Evolutionary conservation across 2,888 invertebrate genomes (phyloP).

Genomic region (Drosophila mercatorum): DNA sequence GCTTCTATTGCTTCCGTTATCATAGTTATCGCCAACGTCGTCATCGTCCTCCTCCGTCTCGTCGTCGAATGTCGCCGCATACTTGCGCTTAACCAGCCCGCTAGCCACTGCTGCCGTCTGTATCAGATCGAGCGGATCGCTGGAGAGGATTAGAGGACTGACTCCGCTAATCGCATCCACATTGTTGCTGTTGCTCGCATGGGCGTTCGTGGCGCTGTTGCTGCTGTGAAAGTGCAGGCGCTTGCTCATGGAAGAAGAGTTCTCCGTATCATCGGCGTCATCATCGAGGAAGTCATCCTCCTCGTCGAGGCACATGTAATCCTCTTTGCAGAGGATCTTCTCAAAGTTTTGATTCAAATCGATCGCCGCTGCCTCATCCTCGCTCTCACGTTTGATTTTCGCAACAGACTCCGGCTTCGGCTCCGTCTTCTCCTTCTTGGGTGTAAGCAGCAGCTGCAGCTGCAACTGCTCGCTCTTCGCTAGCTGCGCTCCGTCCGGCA

Average conservation of each 20-base stretch:
- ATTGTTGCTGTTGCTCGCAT: constrained; percentile 48
- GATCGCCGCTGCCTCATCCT: constrained; percentile 44
- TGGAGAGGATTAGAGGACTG: constrained; percentile 21
- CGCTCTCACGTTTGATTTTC: constrained; percentile 47
- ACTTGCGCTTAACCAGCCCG: constrained; percentile 70
- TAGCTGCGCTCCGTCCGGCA: constrained; percentile 50
- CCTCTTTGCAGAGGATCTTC: constrained; percentile 84
- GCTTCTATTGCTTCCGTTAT: constrained; percentile 37
- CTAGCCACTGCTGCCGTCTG: constrained; percentile 52
- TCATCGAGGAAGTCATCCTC: constrained; percentile 77
- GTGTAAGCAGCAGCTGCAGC: constrained; percentile 69
- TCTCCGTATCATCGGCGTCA: constrained; percentile 63
- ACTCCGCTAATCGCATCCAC: constrained; percentile 37
- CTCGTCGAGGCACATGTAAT: constrained; percentile 83
- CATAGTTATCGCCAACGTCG: constrained; percentile 40
- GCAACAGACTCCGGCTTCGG: constrained; percentile 22
- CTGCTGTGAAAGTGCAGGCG: constrained; percentile 41
- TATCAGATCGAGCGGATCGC: constrained; percentile 82
- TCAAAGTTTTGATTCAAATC: constrained; percentile 85
- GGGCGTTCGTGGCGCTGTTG: neutral
- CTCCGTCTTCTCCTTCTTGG: constrained; percentile 82
- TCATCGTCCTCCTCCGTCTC: constrained; percentile 55
- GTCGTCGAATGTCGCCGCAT: constrained; percentile 62
- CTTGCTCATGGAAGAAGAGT: constrained; percentile 74
- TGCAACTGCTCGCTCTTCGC: constrained; percentile 73